phyloP scores from a whole-genome alignment of 2,113 vertebrate species.

The Chlorodrepanis virens region DNA sequence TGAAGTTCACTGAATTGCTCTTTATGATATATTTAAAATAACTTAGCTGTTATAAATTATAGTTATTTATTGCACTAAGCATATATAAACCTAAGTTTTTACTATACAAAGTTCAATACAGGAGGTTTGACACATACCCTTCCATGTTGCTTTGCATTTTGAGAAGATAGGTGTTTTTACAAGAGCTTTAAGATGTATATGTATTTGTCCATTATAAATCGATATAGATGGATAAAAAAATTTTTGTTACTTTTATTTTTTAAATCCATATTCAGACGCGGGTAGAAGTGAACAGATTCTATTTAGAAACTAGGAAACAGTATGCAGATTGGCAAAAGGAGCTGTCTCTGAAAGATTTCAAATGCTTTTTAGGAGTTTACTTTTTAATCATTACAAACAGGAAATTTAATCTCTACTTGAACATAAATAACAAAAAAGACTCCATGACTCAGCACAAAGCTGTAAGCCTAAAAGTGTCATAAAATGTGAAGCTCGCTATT shows the following conservation, averaged over 20 bases:
- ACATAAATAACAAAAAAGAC: neutral
- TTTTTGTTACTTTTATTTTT: neutral
- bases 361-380: neutral
- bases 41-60: neutral
- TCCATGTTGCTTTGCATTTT: neutral
- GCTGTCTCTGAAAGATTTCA: neutral
- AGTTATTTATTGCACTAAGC: neutral
- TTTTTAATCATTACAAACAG: neutral
- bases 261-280: neutral
- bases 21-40: neutral
- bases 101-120: neutral
- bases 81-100: neutral
- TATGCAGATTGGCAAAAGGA: neutral
- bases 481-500: neutral
- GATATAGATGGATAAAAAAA: neutral
- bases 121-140: neutral
- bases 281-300: neutral
- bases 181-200: neutral
- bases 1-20: neutral
- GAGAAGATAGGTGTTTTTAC: rapidly evolving
- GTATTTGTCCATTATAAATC: neutral
- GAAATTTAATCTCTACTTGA: neutral
- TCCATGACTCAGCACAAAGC: neutral
- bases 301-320: neutral
- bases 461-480: neutral